Evolutionary conservation across 1,140 invertebrate species (phyloP).

Genomic region (Ephestia elutella): DNA sequence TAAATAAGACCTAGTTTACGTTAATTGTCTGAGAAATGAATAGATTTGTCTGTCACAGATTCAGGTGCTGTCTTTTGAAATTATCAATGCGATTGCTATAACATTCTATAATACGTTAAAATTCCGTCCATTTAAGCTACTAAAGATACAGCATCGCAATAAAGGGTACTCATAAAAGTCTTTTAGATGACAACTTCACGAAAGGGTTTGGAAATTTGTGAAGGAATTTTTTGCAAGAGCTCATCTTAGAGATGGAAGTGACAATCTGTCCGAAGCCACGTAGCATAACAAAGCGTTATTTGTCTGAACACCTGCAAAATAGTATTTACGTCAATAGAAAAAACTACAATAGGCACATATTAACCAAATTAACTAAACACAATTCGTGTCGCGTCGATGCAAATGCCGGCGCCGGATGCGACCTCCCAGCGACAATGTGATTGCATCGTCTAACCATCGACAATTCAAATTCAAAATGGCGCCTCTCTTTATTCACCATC

Average conservation of each 20-base stretch:
- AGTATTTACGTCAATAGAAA: background rate
- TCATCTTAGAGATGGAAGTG: background rate
- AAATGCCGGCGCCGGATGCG: slow-evolving; percentile 70
- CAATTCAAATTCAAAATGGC: slow-evolving; percentile 67
- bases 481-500: slow-evolving; percentile 55
- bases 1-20: background rate
- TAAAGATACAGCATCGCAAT: too few species aligned
- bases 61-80: too few species aligned
- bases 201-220: background rate
- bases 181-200: too few species aligned
- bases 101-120: too few species aligned
- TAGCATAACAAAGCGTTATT: background rate
- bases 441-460: slow-evolving; percentile 43
- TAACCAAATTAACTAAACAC: slow-evolving; percentile 8
- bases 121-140: too few species aligned
- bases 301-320: background rate
- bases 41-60: too few species aligned
- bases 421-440: slow-evolving; percentile 62
- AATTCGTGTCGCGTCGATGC: slow-evolving; percentile 65
- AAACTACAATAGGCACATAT: background rate
- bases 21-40: background rate
- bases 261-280: background rate
- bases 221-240: background rate
- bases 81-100: too few species aligned
- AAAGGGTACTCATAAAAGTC: too few species aligned